phyloP scores from a whole-genome alignment of 2,888 invertebrate species.

The Tipula helvola region DNA sequence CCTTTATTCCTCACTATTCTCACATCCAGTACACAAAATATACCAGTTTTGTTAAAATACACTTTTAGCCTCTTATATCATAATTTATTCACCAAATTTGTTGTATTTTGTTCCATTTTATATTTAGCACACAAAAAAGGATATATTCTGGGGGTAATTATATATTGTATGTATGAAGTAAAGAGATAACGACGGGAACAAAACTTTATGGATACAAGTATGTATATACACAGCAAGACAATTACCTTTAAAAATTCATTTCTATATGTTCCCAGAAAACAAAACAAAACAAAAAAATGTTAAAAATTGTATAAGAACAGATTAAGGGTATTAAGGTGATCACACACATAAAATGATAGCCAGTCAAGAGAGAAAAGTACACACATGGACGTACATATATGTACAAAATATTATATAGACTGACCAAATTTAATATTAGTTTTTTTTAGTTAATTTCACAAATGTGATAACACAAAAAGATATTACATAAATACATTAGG shows the following conservation, averaged over 20 bases:
- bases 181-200: not conserved
- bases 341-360: not conserved
- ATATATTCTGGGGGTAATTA: not conserved
- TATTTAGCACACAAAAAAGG: not conserved
- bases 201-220: not conserved
- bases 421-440: not conserved
- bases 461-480: not conserved
- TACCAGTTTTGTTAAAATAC: not conserved
- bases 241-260: not conserved
- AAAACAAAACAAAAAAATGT: not conserved
- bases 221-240: not conserved
- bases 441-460: not conserved
- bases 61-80: not conserved
- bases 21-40: not conserved
- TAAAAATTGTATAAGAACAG: not conserved
- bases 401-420: not conserved
- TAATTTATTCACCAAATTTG: not conserved
- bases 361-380: not conserved
- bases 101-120: not conserved
- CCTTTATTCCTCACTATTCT: not conserved
- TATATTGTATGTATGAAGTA: not conserved
- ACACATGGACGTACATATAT: too few relatives aligned
- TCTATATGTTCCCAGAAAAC: not conserved
- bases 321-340: not conserved
- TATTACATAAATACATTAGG: not conserved